These are phyloP conservation scores for Drosophila persimilis DNA, from an alignment of 1,140 invertebrate genomes.

Conservation along the genomic window DNA sequence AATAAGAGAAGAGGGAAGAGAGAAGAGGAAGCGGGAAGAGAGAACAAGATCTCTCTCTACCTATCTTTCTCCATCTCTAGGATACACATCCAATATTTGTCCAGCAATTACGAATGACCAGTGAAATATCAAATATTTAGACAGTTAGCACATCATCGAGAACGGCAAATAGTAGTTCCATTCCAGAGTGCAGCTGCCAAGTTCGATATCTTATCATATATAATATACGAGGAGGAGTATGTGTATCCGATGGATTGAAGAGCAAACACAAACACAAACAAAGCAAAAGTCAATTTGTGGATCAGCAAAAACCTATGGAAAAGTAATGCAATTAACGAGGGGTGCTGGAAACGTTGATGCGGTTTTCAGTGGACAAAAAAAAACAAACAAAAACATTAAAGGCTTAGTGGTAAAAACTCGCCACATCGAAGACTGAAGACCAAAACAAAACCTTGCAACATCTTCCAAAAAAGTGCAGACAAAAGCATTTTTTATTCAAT, in stretches of 20 bases:
- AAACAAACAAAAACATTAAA: neutral
- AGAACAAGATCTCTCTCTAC: too few species aligned
- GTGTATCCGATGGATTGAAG: constrained; percentile 33
- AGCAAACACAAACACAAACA: constrained; percentile 38
- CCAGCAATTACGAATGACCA: constrained; percentile 55
- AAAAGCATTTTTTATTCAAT: constrained; percentile 37
- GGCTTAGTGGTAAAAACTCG: too few species aligned
- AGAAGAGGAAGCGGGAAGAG: too few species aligned
- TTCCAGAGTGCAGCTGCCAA: neutral
- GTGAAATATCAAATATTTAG: constrained; percentile 55
- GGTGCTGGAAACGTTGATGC: neutral
- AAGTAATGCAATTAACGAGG: too few species aligned
- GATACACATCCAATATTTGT: constrained; percentile 31
- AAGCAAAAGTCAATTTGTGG: constrained; percentile 49
- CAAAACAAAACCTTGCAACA: neutral
- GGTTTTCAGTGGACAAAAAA: neutral
- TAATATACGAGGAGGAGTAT: too few species aligned
- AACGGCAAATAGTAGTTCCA: constrained; percentile 7
- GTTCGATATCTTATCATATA: constrained; percentile 38
- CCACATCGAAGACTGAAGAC: too few species aligned
- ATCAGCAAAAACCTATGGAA: constrained; percentile 16
- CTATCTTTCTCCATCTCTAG: constrained; percentile 9
- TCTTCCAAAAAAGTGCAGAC: neutral
- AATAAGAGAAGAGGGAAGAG: constrained; percentile 7
- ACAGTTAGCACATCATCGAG: constrained; percentile 45